Percentiles rank a stretch among this genome's conserved stretches.
phyloP scores from a whole-genome alignment of 2,113 vertebrate genomes.

The Fregata magnificens region DNA sequence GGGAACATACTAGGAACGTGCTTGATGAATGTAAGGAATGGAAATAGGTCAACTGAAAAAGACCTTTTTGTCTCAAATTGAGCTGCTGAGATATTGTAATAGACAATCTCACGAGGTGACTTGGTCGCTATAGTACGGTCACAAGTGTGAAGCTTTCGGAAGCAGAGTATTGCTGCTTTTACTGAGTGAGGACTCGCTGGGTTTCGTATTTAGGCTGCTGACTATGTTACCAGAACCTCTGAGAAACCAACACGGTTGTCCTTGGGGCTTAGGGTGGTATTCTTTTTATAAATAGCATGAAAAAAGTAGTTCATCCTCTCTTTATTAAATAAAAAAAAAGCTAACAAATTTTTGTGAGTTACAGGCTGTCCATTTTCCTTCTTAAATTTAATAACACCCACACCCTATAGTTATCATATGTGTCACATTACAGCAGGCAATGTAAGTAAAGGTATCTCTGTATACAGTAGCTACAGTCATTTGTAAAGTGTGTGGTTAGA shows the following conservation, averaged over 20 bases:
- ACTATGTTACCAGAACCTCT: background rate
- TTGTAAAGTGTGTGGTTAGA: background rate
- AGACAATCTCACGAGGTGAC: accelerated
- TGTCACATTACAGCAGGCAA: background rate
- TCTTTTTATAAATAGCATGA: accelerated
- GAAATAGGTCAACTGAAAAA: background rate
- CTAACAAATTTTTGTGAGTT: background rate
- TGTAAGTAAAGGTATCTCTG: background rate
- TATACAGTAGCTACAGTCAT: background rate
- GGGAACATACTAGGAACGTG: accelerated
- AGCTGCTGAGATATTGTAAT: background rate
- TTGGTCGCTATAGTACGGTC: accelerated
- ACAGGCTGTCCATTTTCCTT: background rate
- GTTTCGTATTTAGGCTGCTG: background rate
- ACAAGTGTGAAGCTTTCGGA: background rate
- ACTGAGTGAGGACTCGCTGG: accelerated
- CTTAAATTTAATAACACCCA: accelerated
- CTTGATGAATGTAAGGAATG: background rate
- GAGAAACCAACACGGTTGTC: background rate
- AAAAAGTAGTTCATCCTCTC: background rate
- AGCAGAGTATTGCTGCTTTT: background rate
- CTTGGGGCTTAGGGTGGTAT: background rate
- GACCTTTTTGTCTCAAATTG: no score
- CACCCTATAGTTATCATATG: background rate
- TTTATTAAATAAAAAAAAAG: background rate